Evolutionary conservation across 1,140 invertebrate species (phyloP), one percentile per base, ranked within the genome.

Genomic region (Zaprionus taronus): DNA sequence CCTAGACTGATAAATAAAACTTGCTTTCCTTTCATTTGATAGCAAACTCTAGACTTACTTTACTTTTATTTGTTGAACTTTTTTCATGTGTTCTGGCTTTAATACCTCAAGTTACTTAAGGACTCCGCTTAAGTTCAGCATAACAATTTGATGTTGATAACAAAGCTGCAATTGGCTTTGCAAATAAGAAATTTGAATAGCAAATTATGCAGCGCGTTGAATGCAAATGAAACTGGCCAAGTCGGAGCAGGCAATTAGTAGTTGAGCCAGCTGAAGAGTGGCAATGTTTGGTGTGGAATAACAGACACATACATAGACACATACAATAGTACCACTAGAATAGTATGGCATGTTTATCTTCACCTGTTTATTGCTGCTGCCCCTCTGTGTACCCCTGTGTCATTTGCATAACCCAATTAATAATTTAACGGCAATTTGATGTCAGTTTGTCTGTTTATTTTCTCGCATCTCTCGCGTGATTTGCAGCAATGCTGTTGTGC

Each of bases 381-480:
- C 2, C n/a, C 6, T 20, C 2, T 7, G 1, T 2, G 3, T 1
- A n/a, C 41, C 5, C 41, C 41, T 5, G 2, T n/a, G 41, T n/a
- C 68, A 77, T 77, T 77, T 77, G 62, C 57, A 73, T 79, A 83
- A 87, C 79, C 82, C 44, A 75, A 72, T 80, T 80, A 75, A 58
- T 75, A 63, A 62, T 79, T 64, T 47, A 72, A 72, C 65, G 71
- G 49, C 64, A 75, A 78, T 74, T 69, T 64, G 41, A 7, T 17
- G n/a, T 47, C 41, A 17, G n/a, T 44, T 78, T 71, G 67, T 64
- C 53, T 72, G 84, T 71, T 83, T 87, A 82, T 89, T 87, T 81
- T 65, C 38, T 64, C 56, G 81, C 58, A 44, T 62, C 64, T 49
- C 64, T 61, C 51, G 72, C 70, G 61, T 62, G 77, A 65, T 77